Percentiles rank a stretch among this genome's conserved stretches.
Conservation (phyloP, 2,888 invertebrate genomes). For the Heliconius cydno region DNA sequence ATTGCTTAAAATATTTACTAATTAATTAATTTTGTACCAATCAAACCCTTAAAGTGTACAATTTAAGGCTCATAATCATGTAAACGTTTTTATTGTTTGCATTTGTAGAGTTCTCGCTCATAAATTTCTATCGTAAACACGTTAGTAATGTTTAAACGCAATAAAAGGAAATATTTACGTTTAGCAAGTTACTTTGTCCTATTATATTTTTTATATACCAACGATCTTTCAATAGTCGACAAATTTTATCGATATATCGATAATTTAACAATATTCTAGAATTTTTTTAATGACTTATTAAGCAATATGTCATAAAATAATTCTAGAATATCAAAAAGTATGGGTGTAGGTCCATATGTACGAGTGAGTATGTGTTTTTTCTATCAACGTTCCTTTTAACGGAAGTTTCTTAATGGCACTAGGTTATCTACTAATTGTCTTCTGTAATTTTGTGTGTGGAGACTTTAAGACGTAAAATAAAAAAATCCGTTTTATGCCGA, state of each 20-base stretch:
- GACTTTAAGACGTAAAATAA: no score
- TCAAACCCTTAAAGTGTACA: neutral
- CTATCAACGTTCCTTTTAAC: neutral
- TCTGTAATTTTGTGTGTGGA: no score
- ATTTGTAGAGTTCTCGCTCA: conserved; percentile 14
- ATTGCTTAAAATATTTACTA: neutral
- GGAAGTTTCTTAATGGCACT: no score
- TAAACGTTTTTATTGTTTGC: neutral
- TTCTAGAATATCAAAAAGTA: no score
- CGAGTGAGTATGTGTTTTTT: neutral
- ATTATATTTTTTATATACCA: conserved; percentile 23
- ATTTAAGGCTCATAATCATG: conserved; percentile 9
- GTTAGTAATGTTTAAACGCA: conserved; percentile 34
- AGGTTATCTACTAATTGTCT: no score
- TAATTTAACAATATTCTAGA: neutral
- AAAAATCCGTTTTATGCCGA: no score
- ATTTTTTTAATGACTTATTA: no score
- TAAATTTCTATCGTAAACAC: conserved; percentile 38
- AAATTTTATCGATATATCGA: neutral
- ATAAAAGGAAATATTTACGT: conserved; percentile 34
- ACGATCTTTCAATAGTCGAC: neutral
- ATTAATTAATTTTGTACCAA: neutral
- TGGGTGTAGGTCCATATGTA: no score
- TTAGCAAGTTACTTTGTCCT: neutral
- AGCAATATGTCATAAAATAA: no score